These are phyloP conservation scores for Tridacna crocea DNA, from an alignment of 2,888 invertebrate species.

Conservation along the genomic window DNA sequence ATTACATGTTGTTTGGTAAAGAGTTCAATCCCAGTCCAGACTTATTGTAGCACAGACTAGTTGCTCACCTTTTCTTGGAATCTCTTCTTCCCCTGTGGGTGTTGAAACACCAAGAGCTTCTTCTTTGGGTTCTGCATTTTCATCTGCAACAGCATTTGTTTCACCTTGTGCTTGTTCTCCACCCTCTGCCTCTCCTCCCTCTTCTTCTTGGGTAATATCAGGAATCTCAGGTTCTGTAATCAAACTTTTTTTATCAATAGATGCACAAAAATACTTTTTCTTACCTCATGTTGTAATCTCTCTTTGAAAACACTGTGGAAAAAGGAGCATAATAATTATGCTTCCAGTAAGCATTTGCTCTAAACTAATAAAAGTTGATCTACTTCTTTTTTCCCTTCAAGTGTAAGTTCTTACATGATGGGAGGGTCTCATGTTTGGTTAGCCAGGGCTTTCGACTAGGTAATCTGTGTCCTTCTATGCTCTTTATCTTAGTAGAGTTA, in stretches of 20 bases:
- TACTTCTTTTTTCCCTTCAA: too few relatives aligned
- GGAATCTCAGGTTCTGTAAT: conserved; percentile 82
- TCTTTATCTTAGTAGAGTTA: too few relatives aligned
- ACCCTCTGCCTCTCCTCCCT: conserved; percentile 67
- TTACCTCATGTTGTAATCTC: background rate
- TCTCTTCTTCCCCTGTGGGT: conserved; percentile 69
- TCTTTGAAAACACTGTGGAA: background rate
- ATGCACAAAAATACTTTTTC: background rate
- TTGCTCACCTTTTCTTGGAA: conserved; percentile 63
- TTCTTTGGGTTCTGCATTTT: conserved; percentile 61
- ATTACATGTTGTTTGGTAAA: too few relatives aligned
- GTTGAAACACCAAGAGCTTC: conserved; percentile 69
- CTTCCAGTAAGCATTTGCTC: too few relatives aligned
- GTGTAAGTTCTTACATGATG: too few relatives aligned
- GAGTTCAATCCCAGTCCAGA: too few relatives aligned
- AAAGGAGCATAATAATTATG: too few relatives aligned
- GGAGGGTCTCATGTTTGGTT: too few relatives aligned
- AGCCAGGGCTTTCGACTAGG: too few relatives aligned
- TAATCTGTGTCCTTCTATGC: too few relatives aligned
- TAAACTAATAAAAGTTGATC: too few relatives aligned
- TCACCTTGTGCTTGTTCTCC: conserved; percentile 68
- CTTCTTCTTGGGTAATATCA: conserved; percentile 80
- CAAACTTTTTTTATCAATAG: background rate
- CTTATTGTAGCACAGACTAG: too few relatives aligned
- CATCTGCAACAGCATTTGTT: conserved; percentile 59